Conservation (phyloP, 2,888 invertebrate species). For the Micoletzkya japonica region DNA sequence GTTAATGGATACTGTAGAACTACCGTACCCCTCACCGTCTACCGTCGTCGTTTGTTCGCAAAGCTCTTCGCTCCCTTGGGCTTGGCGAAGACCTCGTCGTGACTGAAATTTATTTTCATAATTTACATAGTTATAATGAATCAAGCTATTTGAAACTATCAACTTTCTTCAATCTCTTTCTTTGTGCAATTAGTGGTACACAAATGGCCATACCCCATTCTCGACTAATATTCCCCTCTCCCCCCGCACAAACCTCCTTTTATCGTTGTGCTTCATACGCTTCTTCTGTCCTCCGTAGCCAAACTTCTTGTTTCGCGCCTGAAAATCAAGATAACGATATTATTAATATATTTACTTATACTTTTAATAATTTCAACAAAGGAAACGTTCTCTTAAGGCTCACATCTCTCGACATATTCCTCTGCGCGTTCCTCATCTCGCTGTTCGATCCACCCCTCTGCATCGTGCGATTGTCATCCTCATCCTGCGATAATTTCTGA, state of each 20-base stretch:
- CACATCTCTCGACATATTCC: slow-evolving; percentile 23
- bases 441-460: slow-evolving; percentile 26
- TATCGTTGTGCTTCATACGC: slow-evolving; percentile 83
- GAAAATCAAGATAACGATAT: background rate
- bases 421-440: slow-evolving; percentile 7
- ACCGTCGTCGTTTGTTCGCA: slow-evolving; percentile 7
- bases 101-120: slow-evolving; percentile 14
- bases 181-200: background rate
- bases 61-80: slow-evolving; percentile 12
- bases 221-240: background rate
- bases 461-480: slow-evolving; percentile 29
- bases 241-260: slow-evolving; percentile 69
- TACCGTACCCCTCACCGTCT: background rate
- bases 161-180: background rate
- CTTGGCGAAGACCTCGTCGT: slow-evolving; percentile 21
- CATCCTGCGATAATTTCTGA: too few relatives aligned
- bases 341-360: too few relatives aligned
- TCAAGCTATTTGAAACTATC: background rate
- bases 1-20: background rate
- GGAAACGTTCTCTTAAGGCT: background rate
- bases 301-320: slow-evolving; percentile 80
- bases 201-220: background rate
- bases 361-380: background rate
- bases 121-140: too few relatives aligned
- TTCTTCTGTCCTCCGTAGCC: slow-evolving; percentile 95